Evolutionary conservation across 2,888 invertebrate genomes (phyloP).

Genomic region (Idaea dimidiata): DNA sequence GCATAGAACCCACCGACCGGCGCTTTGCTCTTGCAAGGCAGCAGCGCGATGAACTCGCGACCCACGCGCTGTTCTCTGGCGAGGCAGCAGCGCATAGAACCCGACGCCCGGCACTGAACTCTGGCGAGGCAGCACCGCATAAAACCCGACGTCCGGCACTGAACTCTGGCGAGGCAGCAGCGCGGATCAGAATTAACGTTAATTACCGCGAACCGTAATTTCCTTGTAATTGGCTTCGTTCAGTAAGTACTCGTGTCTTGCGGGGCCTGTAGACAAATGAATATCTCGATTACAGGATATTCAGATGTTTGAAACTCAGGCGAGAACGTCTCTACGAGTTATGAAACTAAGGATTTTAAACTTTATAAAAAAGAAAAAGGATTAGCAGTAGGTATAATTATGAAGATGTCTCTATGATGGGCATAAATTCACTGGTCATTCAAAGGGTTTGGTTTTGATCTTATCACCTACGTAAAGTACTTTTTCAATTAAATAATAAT

Average conservation of each 20-base stretch:
- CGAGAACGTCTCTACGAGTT: background rate
- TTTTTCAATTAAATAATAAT: too few species aligned
- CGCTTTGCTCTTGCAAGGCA: background rate
- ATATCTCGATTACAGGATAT: background rate
- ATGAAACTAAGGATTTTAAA: too few species aligned
- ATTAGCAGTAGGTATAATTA: too few species aligned
- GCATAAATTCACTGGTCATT: too few species aligned
- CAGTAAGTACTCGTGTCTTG: background rate
- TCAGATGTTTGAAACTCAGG: background rate
- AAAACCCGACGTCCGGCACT: slow-evolving; percentile 4
- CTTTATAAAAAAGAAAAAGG: too few species aligned
- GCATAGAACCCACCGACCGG: slow-evolving; percentile 1
- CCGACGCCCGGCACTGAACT: slow-evolving; percentile 7
- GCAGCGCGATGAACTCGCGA: too few species aligned
- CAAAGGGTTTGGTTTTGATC: too few species aligned
- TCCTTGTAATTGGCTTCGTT: background rate
- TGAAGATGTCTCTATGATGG: too few species aligned
- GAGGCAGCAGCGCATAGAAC: slow-evolving; percentile 6
- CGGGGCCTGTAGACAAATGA: slow-evolving; percentile 1
- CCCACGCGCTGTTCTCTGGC: background rate
- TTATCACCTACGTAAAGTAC: too few species aligned
- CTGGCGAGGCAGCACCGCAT: slow-evolving; percentile 19
- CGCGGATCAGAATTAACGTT: background rate
- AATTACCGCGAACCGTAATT: too few species aligned
- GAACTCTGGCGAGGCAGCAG: slow-evolving; percentile 15